Base-by-base conservation (phyloP, 2,797 vertebrate species). In the Sitta carolinensis region DNA sequence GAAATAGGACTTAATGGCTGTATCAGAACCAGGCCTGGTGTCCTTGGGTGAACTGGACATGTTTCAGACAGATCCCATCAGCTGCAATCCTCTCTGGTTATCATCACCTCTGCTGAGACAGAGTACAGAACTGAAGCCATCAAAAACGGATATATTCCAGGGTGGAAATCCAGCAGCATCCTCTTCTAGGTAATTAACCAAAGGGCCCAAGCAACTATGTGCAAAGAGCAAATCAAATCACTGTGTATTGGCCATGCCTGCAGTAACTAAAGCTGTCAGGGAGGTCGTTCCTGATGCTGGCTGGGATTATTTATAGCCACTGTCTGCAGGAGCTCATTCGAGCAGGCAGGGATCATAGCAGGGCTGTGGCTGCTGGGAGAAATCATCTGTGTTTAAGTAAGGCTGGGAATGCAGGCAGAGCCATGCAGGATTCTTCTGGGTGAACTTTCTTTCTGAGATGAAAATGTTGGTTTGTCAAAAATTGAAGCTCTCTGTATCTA, bases 251-350 rank as follows among this genome's bases (percentile, higher is more conserved):
- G 73, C 51, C 84, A 69, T 5, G 30, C 43, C 76, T 93, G 43
- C 61, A 91, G 82, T 75, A 89, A 86, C 88, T 89, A 93, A 93
- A 91, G 51, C 77, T 63, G 85, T 88, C 73, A 52, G 15, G 59
- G 40, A 93, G 70, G 59, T 82, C 7, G 4, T 84, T 95, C 52
- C 52, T 73, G 51, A 10, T 22, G 48, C 63, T 76, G 62, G 13
- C 36, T 86, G 74, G 63, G 74, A 63, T 92, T 95, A 93, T 96
- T 94, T 91, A 88, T 84, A 94, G 82, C 62, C 8, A 8, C 54
- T 78, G 47, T 72, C 68, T 78, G 84, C 2, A 64, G 57, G 30
- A 93, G 72, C 32, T 80, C 59, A 42, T 77, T 32, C 0, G 3
- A 74, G n/a, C 36, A 59, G 81, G 32, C 75, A 91, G 45, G 70